phyloP scores from a whole-genome alignment of 2,113 vertebrate species.

The Tachycineta bicolor region DNA sequence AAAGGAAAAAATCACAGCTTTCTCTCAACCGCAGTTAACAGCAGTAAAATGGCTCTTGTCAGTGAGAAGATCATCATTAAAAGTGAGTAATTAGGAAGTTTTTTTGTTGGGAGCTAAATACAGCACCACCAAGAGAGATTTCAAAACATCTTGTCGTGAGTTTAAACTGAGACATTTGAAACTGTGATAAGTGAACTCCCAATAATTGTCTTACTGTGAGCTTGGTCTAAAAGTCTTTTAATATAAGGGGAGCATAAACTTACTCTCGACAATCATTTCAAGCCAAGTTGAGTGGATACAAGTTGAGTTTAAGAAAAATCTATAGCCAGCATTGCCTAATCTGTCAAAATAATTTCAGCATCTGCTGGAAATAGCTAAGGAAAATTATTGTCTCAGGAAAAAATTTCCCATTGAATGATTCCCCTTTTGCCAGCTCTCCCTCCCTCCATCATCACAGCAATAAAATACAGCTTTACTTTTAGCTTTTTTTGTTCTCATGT shows the following conservation, averaged over 20 bases:
- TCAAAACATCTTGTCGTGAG: neutral
- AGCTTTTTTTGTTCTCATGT: neutral
- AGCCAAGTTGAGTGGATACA: neutral
- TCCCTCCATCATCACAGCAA: neutral
- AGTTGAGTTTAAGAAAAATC: neutral
- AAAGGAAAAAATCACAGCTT: neutral
- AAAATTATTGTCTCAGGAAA: neutral
- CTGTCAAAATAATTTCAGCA: conserved; percentile 18
- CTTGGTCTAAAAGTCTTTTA: neutral
- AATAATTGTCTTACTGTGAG: neutral
- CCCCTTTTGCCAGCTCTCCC: neutral
- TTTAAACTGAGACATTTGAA: neutral
- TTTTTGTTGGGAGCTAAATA: neutral
- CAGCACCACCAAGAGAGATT: neutral
- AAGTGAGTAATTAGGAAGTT: neutral
- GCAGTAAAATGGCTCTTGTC: neutral
- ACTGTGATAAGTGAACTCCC: conserved; percentile 18
- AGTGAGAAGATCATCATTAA: neutral
- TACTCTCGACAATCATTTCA: neutral
- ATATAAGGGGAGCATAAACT: neutral
- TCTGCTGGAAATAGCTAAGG: neutral
- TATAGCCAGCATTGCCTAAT: neutral
- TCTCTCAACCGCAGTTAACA: neutral
- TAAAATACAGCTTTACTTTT: neutral
- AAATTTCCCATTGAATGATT: neutral